Conservation (phyloP, 2,113 vertebrate genomes). For the Macaca fascicularis region T2T-MFA8v1.1 NC_088390.1:41215001-41215500, state of each 20-base stretch:
- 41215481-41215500: background rate
- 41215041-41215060: background rate
- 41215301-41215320: conserved; percentile 82
- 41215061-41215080: background rate
- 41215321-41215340: conserved; percentile 78
- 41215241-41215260: background rate
- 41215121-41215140: background rate
- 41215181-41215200: background rate
- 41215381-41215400: conserved; percentile 76
- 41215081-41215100: background rate
- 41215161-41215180: background rate
- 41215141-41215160: background rate
- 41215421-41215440: conserved; percentile 74
- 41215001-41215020: background rate
- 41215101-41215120: background rate
- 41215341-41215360: conserved; percentile 80
- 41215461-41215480: background rate
- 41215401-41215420: background rate
- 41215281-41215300: conserved; percentile 57
- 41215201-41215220: background rate
- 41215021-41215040: background rate
- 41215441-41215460: conserved; percentile 49
- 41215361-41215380: conserved; percentile 86
- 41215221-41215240: conserved; percentile 68
- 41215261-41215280: conserved; percentile 31